phyloP scores from a whole-genome alignment of 2,797 vertebrate genomes.

The Ara ararauna region DNA sequence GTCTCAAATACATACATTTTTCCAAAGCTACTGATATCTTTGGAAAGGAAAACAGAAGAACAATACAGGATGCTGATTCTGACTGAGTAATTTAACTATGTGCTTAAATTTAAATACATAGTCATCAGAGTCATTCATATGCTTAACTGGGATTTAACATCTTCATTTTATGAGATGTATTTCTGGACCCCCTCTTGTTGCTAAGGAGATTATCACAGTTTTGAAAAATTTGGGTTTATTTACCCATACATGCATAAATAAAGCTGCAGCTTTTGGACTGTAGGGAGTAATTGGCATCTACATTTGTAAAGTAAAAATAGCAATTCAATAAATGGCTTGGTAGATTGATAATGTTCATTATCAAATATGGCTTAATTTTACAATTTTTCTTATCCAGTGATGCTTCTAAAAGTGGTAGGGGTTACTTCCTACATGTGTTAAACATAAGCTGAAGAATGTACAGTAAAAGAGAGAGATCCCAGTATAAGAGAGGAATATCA shows the following conservation, averaged over 20 bases:
- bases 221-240: constrained; percentile 34
- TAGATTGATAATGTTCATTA: neutral
- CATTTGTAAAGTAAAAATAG: constrained; percentile 41
- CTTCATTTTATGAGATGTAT: constrained; percentile 49
- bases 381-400: neutral
- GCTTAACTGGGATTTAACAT: constrained; percentile 15
- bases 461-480: neutral
- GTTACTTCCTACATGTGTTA: neutral
- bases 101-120: constrained; percentile 8
- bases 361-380: constrained; percentile 5
- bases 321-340: neutral
- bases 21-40: neutral
- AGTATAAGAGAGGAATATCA: neutral
- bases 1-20: neutral
- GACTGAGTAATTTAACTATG: neutral
- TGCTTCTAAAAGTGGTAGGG: neutral
- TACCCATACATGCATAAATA: constrained; percentile 53
- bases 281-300: neutral
- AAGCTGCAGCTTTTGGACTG: constrained; percentile 22
- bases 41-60: neutral
- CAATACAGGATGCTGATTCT: neutral
- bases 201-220: constrained; percentile 61
- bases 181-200: constrained; percentile 58
- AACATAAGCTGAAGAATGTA: neutral
- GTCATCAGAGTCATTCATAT: neutral